A percentile compares a stretch with the other conserved stretches of the same genome.
phyloP scores from a whole-genome alignment of 2,113 vertebrate species.

The Spea bombifrons region DNA sequence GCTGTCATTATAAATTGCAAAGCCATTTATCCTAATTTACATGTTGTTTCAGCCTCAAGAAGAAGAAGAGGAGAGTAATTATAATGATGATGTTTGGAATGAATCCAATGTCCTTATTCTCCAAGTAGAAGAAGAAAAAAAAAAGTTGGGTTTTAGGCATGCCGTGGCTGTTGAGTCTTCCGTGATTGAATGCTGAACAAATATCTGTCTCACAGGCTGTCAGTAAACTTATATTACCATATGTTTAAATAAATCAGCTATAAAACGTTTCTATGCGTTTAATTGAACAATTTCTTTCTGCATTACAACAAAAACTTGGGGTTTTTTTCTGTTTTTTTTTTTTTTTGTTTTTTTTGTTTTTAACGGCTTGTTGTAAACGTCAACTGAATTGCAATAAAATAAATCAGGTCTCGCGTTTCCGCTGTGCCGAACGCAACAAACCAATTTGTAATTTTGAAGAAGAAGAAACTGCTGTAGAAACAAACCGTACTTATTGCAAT shows the following conservation, averaged over 20 bases:
- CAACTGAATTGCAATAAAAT: constrained; percentile 39
- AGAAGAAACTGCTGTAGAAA: background rate
- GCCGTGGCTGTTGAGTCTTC: constrained; percentile 17
- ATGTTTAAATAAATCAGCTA: constrained; percentile 28
- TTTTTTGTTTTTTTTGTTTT: background rate
- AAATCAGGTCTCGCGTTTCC: constrained; percentile 28
- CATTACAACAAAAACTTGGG: constrained; percentile 20
- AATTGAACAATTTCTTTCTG: constrained; percentile 37
- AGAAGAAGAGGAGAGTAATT: constrained; percentile 36
- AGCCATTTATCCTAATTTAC: constrained; percentile 45
- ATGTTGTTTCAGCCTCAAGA: constrained; percentile 43
- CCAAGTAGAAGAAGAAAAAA: constrained; percentile 23
- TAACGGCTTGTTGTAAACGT: constrained; percentile 38
- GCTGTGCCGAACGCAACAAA: constrained; percentile 23
- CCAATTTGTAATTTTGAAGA: background rate
- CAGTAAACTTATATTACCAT: constrained; percentile 37
- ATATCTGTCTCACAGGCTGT: constrained; percentile 35
- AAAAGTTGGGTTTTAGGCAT: constrained; percentile 52
- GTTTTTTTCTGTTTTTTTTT: background rate
- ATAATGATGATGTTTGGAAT: constrained; percentile 46
- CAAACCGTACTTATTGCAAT: too few relatives aligned
- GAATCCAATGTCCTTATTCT: constrained; percentile 45
- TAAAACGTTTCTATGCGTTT: constrained; percentile 17
- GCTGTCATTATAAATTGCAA: constrained; percentile 41
- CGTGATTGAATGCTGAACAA: constrained; percentile 35